A percentile compares a stretch with the other conserved stretches of the same genome.
phyloP scores from a whole-genome alignment of 2,888 invertebrate genomes.

The Incurvaria masculella region DNA sequence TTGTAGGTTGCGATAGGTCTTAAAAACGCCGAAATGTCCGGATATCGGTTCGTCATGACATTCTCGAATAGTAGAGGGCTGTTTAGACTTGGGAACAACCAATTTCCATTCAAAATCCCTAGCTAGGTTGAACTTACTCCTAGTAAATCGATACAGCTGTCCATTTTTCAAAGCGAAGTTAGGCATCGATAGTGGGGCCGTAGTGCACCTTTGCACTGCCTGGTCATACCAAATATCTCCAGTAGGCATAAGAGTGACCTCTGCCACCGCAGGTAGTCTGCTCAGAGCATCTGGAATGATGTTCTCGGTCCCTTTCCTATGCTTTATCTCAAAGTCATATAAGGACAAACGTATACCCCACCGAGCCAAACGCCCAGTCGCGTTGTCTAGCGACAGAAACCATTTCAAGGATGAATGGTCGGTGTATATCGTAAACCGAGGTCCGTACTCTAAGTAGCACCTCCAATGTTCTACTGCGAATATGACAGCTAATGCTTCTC shows the following conservation, averaged over 20 bases:
- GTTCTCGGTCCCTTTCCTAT: conserved; percentile 7
- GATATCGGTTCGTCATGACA: conserved; percentile 9
- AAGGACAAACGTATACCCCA: conserved; percentile 5
- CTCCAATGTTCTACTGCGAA: conserved; percentile 11
- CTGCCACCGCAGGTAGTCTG: too few species aligned
- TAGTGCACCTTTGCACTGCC: too few species aligned
- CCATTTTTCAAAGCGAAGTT: too few species aligned
- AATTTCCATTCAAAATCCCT: too few species aligned
- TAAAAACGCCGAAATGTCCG: conserved; percentile 17
- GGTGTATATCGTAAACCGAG: background rate
- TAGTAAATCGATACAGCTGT: too few species aligned
- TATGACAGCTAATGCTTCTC: conserved; percentile 19
- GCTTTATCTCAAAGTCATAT: conserved; percentile 7
- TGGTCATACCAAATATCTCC: too few species aligned
- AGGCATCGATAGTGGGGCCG: too few species aligned
- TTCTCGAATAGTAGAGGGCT: too few species aligned
- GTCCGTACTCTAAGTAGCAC: background rate
- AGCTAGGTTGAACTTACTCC: too few species aligned
- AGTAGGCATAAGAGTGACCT: too few species aligned
- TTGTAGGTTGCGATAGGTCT: conserved; percentile 16
- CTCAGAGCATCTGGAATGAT: conserved; percentile 11
- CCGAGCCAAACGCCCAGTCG: conserved; percentile 4
- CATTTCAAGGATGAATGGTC: conserved; percentile 7
- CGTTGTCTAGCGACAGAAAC: conserved; percentile 8
- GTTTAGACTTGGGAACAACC: too few species aligned